Evolutionary conservation across 2,888 invertebrate species (phyloP), one percentile per base, ranked within the genome.

Genomic region (Busseola fusca): DNA sequence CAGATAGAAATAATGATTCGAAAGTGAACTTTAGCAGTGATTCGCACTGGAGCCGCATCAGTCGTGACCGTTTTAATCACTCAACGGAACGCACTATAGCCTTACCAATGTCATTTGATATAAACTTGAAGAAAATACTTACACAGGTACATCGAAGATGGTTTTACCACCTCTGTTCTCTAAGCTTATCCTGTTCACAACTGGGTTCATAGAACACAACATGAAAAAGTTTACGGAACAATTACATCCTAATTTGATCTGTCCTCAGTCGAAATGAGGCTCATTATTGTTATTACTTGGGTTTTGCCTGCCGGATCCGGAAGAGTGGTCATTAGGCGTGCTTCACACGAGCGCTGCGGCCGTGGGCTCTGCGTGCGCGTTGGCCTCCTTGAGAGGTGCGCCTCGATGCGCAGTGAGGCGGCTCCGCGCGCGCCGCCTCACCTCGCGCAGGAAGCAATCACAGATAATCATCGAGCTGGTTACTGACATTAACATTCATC

Each of bases 21-120:
- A 83, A 86, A 84, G 83, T 83, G 76, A 84, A 86, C 83, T 84
- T 84, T 80, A 86, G 84, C 86, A 76, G 77, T 72, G 80, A 86
- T 88, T 86, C 74, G 84, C 84, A 77, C 74, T 74, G 69, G 79
- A 84, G 80, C 84, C 82, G 82, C 84, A 87, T 84, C 84, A 88
- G 85, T 87, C 88, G 87, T 90, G 91, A 90, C 91, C 90, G 88
- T 86, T 88, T 88, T 91, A 86, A 83, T 83, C 89, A 87, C 80
- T 82, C 83, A 84, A 78, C 87, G 90, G 90, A 91, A 91, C 91
- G 87, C 84, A 84, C 80, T 86, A 57, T 81, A 83, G 80, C 83
- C 81, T 81, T 76, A 68, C 84, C 90, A 91, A 90, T 91, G 91
- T 85, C 89, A 87, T 81, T 85, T 69, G 76, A 77, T 76, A 82